These are phyloP conservation scores for Dascillus cervinus DNA, from an alignment of 2,888 invertebrate genomes.

Conservation along the genomic window DNA sequence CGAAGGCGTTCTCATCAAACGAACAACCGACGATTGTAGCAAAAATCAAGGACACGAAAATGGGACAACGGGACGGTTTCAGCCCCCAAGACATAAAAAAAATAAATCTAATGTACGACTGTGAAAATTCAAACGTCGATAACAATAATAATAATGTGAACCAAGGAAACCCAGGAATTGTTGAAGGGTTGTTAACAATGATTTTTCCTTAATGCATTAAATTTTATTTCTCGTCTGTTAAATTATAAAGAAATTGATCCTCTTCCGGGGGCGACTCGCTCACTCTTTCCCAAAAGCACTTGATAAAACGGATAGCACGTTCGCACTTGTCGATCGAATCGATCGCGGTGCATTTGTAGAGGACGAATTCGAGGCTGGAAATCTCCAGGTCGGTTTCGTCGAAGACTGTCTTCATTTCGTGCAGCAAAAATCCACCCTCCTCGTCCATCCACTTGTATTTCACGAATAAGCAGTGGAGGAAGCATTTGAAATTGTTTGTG, in stretches of 20 bases:
- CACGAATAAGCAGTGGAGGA: conserved; percentile 37
- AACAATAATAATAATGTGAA: neutral
- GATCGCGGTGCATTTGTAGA: conserved; percentile 36
- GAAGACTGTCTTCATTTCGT: conserved; percentile 32
- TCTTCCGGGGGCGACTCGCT: conserved; percentile 27
- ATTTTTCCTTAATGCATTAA: conserved; percentile 5
- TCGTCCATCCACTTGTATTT: conserved; percentile 41
- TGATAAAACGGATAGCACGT: conserved; percentile 34
- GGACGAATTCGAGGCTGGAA: conserved; percentile 30
- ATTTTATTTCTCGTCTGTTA: conserved; percentile 20
- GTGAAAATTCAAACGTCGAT: conserved; percentile 1
- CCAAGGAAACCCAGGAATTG: neutral
- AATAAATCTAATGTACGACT: conserved; percentile 69
- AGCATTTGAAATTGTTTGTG: conserved; percentile 36
- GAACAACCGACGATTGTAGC: conserved; percentile 63
- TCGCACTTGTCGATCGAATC: conserved; percentile 34
- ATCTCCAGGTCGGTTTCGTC: conserved; percentile 31
- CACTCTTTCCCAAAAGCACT: conserved; percentile 39
- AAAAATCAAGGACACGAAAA: conserved; percentile 46
- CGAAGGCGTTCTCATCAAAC: conserved; percentile 67
- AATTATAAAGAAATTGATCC: conserved; percentile 29
- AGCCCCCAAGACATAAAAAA: conserved; percentile 66
- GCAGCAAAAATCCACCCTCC: conserved; percentile 37
- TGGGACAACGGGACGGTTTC: conserved; percentile 71
- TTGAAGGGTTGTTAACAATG: conserved; percentile 4